Conservation (phyloP, 2,113 vertebrate genomes). For the Hiodon tergisus region DNA sequence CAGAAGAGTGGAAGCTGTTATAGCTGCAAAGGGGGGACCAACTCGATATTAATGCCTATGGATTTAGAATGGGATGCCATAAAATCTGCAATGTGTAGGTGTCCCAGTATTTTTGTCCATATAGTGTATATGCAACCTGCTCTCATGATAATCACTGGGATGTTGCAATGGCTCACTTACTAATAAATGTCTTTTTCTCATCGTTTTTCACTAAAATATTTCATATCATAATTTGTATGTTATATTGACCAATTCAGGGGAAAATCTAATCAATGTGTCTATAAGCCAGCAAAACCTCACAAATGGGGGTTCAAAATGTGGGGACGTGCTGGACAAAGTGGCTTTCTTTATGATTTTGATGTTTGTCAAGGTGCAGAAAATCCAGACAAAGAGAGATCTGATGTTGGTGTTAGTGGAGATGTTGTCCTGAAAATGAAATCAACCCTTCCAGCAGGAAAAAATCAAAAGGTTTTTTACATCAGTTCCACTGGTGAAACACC, state of each 20-base stretch:
- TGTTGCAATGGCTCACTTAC: no score
- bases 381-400: constrained; percentile 5
- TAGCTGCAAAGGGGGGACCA: no score
- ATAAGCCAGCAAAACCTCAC: constrained; percentile 25
- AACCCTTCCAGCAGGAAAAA: constrained; percentile 30
- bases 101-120: no score
- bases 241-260: constrained; percentile 14
- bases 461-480: constrained; percentile 30
- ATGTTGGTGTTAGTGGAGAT: constrained; percentile 25
- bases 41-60: no score
- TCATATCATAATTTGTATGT: no score
- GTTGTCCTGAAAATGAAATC: constrained; percentile 31
- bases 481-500: constrained; percentile 5
- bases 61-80: no score
- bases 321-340: constrained; percentile 24
- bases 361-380: constrained; percentile 20
- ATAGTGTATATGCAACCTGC: no score
- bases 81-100: no score
- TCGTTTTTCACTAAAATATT: no score
- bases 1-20: no score
- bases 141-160: no score
- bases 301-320: constrained; percentile 28
- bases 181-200: no score
- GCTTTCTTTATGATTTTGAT: constrained; percentile 29
- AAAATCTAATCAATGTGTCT: constrained; percentile 12